A percentile compares a stretch with the other conserved stretches of the same genome.
Evolutionary conservation across 2,113 vertebrate species (phyloP).

Genomic region (Telmatochromis sp.): DNA sequence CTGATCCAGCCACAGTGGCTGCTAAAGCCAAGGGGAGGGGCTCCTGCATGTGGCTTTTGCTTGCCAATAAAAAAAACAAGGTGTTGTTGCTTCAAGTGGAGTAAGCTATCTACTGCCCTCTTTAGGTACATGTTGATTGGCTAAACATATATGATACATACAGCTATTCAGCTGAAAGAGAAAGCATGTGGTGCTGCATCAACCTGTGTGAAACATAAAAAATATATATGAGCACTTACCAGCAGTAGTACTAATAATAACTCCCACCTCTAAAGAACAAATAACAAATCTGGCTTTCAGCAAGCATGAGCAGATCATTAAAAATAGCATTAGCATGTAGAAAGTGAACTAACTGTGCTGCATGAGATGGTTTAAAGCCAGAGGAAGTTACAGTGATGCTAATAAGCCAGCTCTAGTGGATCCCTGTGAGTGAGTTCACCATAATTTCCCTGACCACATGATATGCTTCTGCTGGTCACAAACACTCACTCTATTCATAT

Average conservation of each 20-base stretch:
- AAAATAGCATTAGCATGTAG: neutral
- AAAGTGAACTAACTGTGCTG: neutral
- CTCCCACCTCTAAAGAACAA: neutral
- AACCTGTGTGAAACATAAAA: neutral
- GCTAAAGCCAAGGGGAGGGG: neutral
- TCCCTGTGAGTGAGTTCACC: neutral
- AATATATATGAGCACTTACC: neutral
- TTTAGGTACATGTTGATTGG: neutral
- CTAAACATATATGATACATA: neutral
- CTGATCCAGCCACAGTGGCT: neutral
- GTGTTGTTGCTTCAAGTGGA: neutral
- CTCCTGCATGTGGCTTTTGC: neutral
- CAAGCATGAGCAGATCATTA: neutral
- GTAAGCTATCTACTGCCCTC: neutral
- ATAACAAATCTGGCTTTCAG: neutral
- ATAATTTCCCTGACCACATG: neutral
- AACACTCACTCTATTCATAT: conserved; percentile 3
- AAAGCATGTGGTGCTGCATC: neutral
- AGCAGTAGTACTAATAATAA: neutral
- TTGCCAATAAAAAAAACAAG: neutral
- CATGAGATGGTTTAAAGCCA: neutral
- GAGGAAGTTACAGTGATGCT: neutral
- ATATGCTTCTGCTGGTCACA: neutral
- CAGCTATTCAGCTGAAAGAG: neutral
- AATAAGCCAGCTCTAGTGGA: neutral